A percentile compares a stretch with the other conserved stretches of the same genome.
phyloP scores from a whole-genome alignment of 2,113 vertebrate species.

The Nesospiza acunhae region DNA sequence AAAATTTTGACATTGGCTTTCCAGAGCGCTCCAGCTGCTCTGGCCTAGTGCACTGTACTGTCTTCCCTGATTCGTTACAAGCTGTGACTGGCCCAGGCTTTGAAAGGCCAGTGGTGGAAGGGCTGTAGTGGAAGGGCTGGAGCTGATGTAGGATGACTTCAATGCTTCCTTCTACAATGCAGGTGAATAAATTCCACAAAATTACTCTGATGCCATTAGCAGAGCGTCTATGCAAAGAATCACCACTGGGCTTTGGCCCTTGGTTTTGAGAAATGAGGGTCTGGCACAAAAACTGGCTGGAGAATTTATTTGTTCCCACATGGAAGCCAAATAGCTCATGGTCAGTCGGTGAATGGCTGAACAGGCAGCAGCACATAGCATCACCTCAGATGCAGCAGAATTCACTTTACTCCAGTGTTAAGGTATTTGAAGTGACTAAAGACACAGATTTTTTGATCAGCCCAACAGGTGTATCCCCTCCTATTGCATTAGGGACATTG shows the following conservation, averaged over 20 bases:
- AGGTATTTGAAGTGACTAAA: not conserved
- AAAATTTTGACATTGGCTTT: not conserved
- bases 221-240: not conserved
- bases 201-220: not conserved
- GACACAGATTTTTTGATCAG: not conserved
- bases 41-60: not conserved
- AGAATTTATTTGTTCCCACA: not conserved
- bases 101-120: no score
- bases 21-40: not conserved
- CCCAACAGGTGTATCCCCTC: not conserved
- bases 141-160: not conserved
- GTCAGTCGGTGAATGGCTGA: not conserved
- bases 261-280: not conserved
- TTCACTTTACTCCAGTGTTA: fast-evolving
- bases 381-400: not conserved
- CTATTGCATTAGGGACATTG: not conserved
- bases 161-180: not conserved
- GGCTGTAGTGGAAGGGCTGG: not conserved
- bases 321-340: fast-evolving
- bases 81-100: not conserved
- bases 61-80: not conserved
- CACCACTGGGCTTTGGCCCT: not conserved
- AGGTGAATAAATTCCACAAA: not conserved
- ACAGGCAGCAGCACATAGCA: not conserved
- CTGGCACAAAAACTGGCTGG: not conserved